Evolutionary conservation across 2,888 invertebrate genomes (phyloP), one percentile per base, ranked within the genome.

Genomic region (Notodonta dromedarius): DNA sequence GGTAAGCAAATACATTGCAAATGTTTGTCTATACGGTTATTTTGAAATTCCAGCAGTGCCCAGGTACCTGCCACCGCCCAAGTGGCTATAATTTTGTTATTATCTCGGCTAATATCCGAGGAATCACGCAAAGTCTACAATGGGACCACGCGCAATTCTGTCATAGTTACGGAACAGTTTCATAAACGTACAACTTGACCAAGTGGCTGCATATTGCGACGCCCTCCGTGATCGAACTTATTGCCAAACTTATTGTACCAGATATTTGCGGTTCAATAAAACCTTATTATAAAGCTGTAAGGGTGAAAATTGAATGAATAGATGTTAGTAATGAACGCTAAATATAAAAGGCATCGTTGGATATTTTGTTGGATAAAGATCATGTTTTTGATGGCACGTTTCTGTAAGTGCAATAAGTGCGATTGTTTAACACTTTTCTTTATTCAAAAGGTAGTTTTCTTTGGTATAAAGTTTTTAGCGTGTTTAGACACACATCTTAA

Each of bases 381-480:
- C 54, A 54, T 54, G 59, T 54, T 54, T n/a, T 48, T 13, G 46
- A 55, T 32, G 42, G 59, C 62, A 63, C 59, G 62, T 50, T 60
- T 63, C 52, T 14, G 57, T 55, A 63, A 60, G 57, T 54, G 24
- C 54, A 14, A 48, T 16, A 44, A 35, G 35, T 35, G 13, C 12
- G 5, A 24, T 51, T 51, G 24, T 32, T 52, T n/a, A n/a, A 46
- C 16, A 50, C 35, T 48, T 13, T 50, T 4, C 8, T 16, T 50
- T 5, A n/a, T 46, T 13, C 46, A 59, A 55, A 61, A 56, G 32
- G 24, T 7, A 39, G 51, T 59, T 57, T 42, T 9, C 9, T 42
- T 35, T 35, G 24, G 24, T 24, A 24, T 35, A 6, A 35, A 35
- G 6, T 35, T 24, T 24, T 24, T 24, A 24, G 24, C 24, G 24